Conservation (phyloP, 2,113 vertebrate genomes). For the Channa maculata region DNA sequence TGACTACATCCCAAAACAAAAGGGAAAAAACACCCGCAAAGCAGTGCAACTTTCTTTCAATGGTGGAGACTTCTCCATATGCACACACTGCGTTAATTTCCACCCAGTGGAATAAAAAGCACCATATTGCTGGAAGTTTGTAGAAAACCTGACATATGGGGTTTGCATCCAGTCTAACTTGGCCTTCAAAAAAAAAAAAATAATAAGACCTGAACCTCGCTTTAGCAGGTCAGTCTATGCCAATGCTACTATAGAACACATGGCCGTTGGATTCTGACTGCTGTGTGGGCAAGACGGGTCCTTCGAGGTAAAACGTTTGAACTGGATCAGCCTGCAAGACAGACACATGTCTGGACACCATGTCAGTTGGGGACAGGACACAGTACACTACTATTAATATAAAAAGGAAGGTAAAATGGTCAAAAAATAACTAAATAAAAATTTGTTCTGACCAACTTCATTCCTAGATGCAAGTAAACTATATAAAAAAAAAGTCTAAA, state of each 20-base stretch:
- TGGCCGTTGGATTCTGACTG: constrained; percentile 67
- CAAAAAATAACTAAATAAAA: constrained; percentile 43
- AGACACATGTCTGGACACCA: constrained; percentile 84
- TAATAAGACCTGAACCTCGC: constrained; percentile 10
- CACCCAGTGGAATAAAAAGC: neutral
- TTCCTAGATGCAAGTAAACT: constrained; percentile 65
- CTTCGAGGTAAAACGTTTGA: constrained; percentile 76
- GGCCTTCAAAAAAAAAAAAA: constrained; percentile 18
- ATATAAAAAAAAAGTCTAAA: constrained; percentile 53
- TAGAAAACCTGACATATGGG: neutral
- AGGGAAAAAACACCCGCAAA: constrained; percentile 5
- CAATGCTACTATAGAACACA: constrained; percentile 48
- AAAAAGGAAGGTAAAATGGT: constrained; percentile 55
- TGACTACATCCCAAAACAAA: constrained; percentile 7
- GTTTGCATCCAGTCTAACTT: constrained; percentile 28
- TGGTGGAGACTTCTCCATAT: constrained; percentile 4
- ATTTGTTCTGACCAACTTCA: constrained; percentile 64
- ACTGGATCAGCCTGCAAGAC: constrained; percentile 82
- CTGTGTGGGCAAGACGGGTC: constrained; percentile 73
- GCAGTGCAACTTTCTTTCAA: constrained; percentile 4
- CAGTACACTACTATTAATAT: constrained; percentile 61
- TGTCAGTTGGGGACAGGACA: constrained; percentile 76
- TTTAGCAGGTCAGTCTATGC: constrained; percentile 12
- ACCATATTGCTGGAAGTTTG: neutral
- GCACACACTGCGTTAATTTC: neutral